Conservation (phyloP, 1,140 invertebrate genomes). For the Heliothis subflexa region DNA sequence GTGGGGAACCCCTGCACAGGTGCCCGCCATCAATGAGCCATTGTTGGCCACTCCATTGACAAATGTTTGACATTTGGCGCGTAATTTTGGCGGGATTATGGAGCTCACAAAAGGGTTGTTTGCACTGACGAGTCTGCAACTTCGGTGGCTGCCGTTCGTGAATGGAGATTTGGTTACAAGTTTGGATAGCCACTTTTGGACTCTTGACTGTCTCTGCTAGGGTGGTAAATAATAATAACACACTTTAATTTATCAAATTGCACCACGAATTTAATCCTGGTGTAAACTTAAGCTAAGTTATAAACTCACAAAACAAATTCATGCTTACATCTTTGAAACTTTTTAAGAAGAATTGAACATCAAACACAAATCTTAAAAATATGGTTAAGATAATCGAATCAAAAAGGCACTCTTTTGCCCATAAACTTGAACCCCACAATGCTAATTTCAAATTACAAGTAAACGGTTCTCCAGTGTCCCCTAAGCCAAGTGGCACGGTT, state of each 20-base stretch:
- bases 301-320: too few relatives aligned
- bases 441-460: conserved; percentile 14
- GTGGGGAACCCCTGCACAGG: conserved; percentile 80
- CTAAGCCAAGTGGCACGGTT: conserved; percentile 53
- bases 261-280: too few relatives aligned
- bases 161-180: conserved; percentile 33
- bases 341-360: too few relatives aligned
- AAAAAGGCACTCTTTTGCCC: not conserved
- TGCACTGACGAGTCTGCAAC: conserved; percentile 50
- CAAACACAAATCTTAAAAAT: too few relatives aligned
- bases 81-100: conserved; percentile 73
- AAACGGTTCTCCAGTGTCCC: conserved; percentile 30
- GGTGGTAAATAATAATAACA: not conserved
- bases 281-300: too few relatives aligned
- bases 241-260: too few relatives aligned
- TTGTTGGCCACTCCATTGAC: conserved; percentile 78
- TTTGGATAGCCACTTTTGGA: conserved; percentile 11
- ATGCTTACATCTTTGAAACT: too few relatives aligned
- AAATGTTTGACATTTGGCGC: conserved; percentile 78
- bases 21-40: conserved; percentile 72
- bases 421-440: not conserved
- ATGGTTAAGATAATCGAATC: not conserved
- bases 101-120: conserved; percentile 60
- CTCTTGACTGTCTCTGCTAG: not conserved
- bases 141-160: not conserved